Evolutionary conservation across 1,140 invertebrate species (phyloP).

Genomic region (Pseudomyrmex sp.): DNA sequence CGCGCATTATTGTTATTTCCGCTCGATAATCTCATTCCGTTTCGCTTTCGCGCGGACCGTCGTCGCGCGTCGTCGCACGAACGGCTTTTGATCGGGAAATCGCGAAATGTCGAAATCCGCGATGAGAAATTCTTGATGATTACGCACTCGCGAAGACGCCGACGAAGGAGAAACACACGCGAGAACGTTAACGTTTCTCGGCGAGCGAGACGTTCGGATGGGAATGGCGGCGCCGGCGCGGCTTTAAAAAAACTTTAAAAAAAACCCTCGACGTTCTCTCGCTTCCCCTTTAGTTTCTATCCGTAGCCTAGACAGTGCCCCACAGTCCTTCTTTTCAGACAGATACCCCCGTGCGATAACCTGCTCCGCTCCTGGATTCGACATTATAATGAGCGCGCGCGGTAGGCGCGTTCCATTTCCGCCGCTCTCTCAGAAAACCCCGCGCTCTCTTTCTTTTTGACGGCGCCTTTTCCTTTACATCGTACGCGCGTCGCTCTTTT

Average conservation of each 20-base stretch:
- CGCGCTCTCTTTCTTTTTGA: constrained; percentile 34
- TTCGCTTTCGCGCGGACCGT: neutral
- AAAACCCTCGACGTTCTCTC: constrained; percentile 27
- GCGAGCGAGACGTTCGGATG: neutral
- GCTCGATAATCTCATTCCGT: constrained; percentile 26
- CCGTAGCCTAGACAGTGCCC: constrained; percentile 19
- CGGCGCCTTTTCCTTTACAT: constrained; percentile 9
- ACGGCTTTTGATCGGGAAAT: neutral
- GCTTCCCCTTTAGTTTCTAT: constrained; percentile 53
- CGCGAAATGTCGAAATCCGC: neutral
- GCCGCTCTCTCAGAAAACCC: constrained; percentile 54
- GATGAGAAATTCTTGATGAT: constrained; percentile 26
- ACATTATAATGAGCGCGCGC: constrained; percentile 59
- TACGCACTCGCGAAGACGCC: constrained; percentile 3
- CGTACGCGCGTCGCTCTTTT: constrained; percentile 12
- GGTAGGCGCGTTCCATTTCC: constrained; percentile 63
- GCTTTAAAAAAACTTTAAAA: constrained; percentile 35
- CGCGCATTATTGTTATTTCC: constrained; percentile 21
- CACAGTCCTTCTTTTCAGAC: constrained; percentile 32
- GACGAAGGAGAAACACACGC: constrained; percentile 11
- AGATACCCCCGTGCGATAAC: constrained; percentile 59
- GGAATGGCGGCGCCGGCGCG: constrained; percentile 6
- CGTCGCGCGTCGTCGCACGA: no score
- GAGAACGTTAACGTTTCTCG: constrained; percentile 16
- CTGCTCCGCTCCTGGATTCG: constrained; percentile 60